Evolutionary conservation across 1,140 invertebrate genomes (phyloP), one percentile per base, ranked within the genome.

Genomic region (Camponotus pennsylvanicus): DNA sequence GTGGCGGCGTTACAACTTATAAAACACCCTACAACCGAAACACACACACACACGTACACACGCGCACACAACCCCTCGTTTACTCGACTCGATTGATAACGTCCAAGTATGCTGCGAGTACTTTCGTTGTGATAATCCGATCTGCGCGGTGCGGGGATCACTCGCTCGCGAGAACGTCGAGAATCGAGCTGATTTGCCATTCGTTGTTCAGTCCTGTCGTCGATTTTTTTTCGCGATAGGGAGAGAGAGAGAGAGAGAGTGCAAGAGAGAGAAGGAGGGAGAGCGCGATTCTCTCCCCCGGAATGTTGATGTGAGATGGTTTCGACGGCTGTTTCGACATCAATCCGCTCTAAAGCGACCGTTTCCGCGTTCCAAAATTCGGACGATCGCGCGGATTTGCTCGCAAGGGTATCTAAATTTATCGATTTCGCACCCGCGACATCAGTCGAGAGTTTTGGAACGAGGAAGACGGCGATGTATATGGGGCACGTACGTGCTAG

Each of bases 261-360:
- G 11, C 8, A 32, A 27, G 73, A 80, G n/a, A 42, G 45, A 57
- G 1, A 32, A 40, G 59, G 21, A 57, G 52, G 37, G 18, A 57
- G 63, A 85, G 67, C 34, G 59, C 55, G 78, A 63, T 52, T 82
- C 42, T 77, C 59, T 88, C 76, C 78, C 86, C 66, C 71, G 89
- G 40, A 91, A 90, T 63, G 86, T 87, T 91, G 87, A 91, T 90
- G 49, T 52, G 4, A 49, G 90, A 91, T 90, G 89, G 91, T 91
- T 92, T 91, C 91, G 91, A 91, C 88, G 89, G 83, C 89, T 87
- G 83, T 92, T 92, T 92, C 90, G 91, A 91, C 90, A 92, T 92
- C 90, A 86, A 71, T 87, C 55, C 67, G 75, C 75, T 79, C 80
- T 73, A 52, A 52, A 27, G 27, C 88, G 88, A 86, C 27, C 61